Evolutionary conservation across 1,140 invertebrate genomes (phyloP).

Genomic region (Homarus americanus): DNA sequence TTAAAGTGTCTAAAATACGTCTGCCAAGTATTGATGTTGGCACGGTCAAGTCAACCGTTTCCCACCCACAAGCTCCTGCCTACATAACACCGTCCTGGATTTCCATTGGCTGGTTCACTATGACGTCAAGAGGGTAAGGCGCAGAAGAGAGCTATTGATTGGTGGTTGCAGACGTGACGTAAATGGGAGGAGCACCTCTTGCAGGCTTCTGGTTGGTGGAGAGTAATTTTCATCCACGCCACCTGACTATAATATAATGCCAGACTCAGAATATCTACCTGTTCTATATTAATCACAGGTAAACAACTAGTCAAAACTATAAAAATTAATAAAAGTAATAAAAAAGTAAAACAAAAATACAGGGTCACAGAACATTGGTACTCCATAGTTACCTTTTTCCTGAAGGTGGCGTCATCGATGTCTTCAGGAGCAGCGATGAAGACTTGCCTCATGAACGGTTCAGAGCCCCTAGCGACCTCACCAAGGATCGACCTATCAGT

Average conservation of each 20-base stretch:
- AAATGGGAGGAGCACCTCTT: conserved; percentile 35
- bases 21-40: conserved; percentile 16
- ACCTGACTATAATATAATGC: too few relatives aligned
- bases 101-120: conserved; percentile 30
- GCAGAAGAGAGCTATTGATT: conserved; percentile 52
- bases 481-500: conserved; percentile 92
- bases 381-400: conserved; percentile 46
- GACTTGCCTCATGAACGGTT: conserved; percentile 97
- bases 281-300: too few relatives aligned
- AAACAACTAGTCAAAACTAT: too few relatives aligned
- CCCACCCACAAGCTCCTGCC: conserved; percentile 70
- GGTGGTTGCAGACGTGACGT: conserved; percentile 43
- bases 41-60: conserved; percentile 47
- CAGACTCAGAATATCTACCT: too few relatives aligned
- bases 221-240: too few relatives aligned
- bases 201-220: neutral
- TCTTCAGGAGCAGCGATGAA: conserved; percentile 83
- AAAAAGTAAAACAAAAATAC: neutral
- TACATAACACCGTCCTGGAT: neutral
- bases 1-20: neutral
- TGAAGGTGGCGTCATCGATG: conserved; percentile 57
- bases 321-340: neutral
- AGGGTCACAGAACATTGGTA: neutral
- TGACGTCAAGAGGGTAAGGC: conserved; percentile 47
- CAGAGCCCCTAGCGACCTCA: conserved; percentile 92